Evolutionary conservation across 2,113 vertebrate genomes (phyloP), one percentile per base, ranked within the genome.

Genomic region (Cephalopterus ornatus): DNA sequence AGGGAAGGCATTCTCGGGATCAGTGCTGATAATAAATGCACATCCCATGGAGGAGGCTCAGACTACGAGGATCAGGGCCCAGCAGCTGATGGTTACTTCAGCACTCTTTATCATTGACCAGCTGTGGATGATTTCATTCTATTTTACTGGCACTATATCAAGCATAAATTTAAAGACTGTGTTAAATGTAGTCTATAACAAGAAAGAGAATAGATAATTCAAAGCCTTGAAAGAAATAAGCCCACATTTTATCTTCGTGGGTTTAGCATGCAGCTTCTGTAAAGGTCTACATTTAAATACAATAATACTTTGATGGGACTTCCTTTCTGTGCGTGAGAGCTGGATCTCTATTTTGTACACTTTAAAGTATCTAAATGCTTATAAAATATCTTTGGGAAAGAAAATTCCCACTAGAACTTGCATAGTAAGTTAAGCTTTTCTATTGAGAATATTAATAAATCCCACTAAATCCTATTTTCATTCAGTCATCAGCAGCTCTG

Each of bases 371-470:
- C 89, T 89, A 97, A 94, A 79, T 88, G 32, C 27, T 96, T 94
- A 81, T 95, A 84, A 95, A 95, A 90, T 71, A 85, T 76, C 81
- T 96, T 92, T 96, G 76, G 62, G 93, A 94, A 94, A 89, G 59
- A 91, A 88, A 95, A 96, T 85, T 97, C 85, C 94, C 95, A 93
- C 73, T 78, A 93, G 92, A 91, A 91, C 47, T 86, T 91, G 83
- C 82, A 82, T 77, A 92, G 86, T 92, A 92, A 97, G 35, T 92
- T 95, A 72, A 96, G 74, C 52, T 74, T 95, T 97, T 93, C 96
- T 88, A 92, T 62, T 37, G 39, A 97, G 97, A 97, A 71, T 95
- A 94, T 95, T 83, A 92, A 58, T 94, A 96, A 96, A 97, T 96
- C 92, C 86, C 39, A 62, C 65, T 94, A 95, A 97, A 97, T 94